Base-by-base conservation (phyloP, 2,888 invertebrate genomes). In the Phytoseiulus persimilis region DNA sequence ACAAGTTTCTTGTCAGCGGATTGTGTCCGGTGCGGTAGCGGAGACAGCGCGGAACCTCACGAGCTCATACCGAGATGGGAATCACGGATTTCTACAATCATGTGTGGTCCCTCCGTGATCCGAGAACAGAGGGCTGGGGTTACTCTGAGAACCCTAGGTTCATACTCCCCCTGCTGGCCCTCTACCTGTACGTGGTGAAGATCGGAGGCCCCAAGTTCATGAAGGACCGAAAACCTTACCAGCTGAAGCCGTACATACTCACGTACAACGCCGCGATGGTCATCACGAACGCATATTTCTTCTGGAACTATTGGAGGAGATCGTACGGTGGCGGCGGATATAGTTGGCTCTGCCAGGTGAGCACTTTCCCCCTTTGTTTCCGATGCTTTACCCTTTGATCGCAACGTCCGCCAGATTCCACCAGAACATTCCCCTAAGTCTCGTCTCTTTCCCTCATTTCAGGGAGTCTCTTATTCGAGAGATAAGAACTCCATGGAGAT, bases 401-500 rank as follows among this genome's bases (percentile, higher is more conserved):
- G 65, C 18, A 23, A 65, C 23, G 14, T 23, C 18, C 23, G 65
- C 5, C 18, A 2, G 65, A 18, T 14, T 6, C 1, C 2, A 65
- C 18, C 23, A 6, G 18, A 28, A 39, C 2, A 2, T 65, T 23
- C 65, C 11, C 23, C 65, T 65, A 28, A 65, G 39, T 11, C 11
- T 5, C 33, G 0, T 33, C 28, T 33, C 5, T 32, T 9, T 32
- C 33, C 6, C 5, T n/a, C 14, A 45, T 32, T 39, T 33, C 45
- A 87, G 87, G 87, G 87, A 33, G 39, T 87, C 39, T 28, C 32
- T 33, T 87, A 87, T 18, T 33, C 39, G n/a, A 87, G 31, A 39
- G 87, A 87, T 23, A 87, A 87, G 87, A 87, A 87, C 31, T 87
- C 87, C 9, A 87, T 87, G 87, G 87, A 87, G 87, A 32, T 87